Percentiles rank a stretch among this genome's conserved stretches.
These are phyloP conservation scores for Leguminivora glycinivorella DNA, from an alignment of 1,140 invertebrate species.

Conservation along the genomic window DNA sequence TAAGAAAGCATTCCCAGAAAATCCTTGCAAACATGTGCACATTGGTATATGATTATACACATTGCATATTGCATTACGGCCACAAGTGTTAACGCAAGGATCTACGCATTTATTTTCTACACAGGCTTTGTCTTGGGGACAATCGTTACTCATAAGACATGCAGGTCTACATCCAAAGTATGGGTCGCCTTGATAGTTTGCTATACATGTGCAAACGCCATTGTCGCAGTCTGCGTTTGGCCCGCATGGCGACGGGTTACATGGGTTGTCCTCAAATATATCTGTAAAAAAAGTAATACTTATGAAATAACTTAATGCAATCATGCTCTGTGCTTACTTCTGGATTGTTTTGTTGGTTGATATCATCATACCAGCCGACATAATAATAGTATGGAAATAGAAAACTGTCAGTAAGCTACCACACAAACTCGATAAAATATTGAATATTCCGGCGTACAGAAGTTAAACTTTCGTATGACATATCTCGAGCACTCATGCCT, in stretches of 20 bases:
- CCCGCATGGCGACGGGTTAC: constrained; percentile 69
- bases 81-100: constrained; percentile 92
- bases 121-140: constrained; percentile 88
- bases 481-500: too few relatives aligned
- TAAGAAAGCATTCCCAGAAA: constrained; percentile 88
- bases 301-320: neutral
- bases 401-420: too few relatives aligned
- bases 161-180: constrained; percentile 87
- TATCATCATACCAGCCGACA: too few relatives aligned
- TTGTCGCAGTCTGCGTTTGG: constrained; percentile 80
- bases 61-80: constrained; percentile 87
- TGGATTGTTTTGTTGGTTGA: too few relatives aligned
- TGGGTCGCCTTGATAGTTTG: constrained; percentile 85
- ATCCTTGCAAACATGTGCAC: constrained; percentile 86
- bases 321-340: neutral
- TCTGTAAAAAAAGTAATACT: constrained; percentile 47
- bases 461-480: too few relatives aligned
- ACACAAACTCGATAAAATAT: too few relatives aligned
- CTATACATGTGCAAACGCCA: constrained; percentile 83
- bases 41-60: constrained; percentile 90
- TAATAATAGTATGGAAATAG: too few relatives aligned
- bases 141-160: constrained; percentile 89
- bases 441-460: too few relatives aligned
- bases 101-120: constrained; percentile 90
- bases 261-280: constrained; percentile 47